Evolutionary conservation across 2,888 invertebrate species (phyloP).

Genomic region (Neoascia interrupta): DNA sequence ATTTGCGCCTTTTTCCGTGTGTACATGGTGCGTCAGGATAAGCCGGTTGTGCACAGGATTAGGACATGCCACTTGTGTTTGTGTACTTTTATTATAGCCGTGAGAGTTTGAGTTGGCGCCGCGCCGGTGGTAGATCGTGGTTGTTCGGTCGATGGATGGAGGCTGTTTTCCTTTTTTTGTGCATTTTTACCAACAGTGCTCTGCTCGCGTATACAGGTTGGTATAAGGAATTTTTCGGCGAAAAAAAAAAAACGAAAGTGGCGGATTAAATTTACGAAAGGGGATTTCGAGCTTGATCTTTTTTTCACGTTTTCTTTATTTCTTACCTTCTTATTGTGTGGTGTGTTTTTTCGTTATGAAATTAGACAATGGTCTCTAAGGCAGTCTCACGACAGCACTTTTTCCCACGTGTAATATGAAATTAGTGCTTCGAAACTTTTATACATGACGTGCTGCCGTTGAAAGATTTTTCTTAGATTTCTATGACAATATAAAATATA

Average conservation of each 20-base stretch:
- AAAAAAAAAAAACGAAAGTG: conserved; percentile 39
- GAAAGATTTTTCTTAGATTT: conserved; percentile 3
- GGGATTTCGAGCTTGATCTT: conserved; percentile 42
- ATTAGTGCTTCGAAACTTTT: conserved; percentile 35
- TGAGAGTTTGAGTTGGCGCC: background rate
- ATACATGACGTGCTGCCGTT: conserved; percentile 26
- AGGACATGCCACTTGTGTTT: conserved; percentile 65
- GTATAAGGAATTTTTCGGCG: conserved; percentile 2
- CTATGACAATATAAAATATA: too few species aligned
- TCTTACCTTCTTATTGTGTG: conserved; percentile 7
- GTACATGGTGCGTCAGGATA: conserved; percentile 57
- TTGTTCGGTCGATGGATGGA: background rate
- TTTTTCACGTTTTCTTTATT: conserved; percentile 20
- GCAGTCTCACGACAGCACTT: conserved; percentile 46
- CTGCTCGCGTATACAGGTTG: background rate
- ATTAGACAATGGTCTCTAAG: conserved; percentile 28
- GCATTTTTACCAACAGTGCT: background rate
- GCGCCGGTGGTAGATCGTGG: background rate
- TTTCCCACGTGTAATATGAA: conserved; percentile 40
- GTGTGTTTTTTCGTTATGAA: background rate
- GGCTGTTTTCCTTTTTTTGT: background rate
- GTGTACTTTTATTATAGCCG: conserved; percentile 55
- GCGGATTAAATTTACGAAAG: conserved; percentile 49
- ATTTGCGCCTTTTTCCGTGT: conserved; percentile 58
- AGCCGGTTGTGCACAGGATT: conserved; percentile 62